Evolutionary conservation across 92 coral and sea anemone species (phyloP), one percentile per base, ranked within the genome.

Genomic region (Blastomussa wellsi): DNA sequence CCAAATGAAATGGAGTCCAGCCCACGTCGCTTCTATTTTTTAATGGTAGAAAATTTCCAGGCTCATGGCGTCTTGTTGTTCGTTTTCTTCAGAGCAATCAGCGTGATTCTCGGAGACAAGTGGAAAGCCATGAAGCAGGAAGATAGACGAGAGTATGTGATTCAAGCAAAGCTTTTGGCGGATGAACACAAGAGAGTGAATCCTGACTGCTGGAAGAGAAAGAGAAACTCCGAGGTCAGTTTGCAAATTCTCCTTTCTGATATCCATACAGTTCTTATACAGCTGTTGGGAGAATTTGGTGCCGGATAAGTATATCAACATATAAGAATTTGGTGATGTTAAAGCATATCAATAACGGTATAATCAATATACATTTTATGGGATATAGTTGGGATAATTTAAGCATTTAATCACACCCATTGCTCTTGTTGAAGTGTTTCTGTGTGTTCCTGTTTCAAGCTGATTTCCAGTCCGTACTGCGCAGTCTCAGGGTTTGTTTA

Each of bases 151-250:
- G 90, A 89, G 70, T 97, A 95, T 79, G 93, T 95, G 15, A 39
- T 83, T 32, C 92, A 95, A 86, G 99, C 99, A 7, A 97, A 97
- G 81, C 69, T 84, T 14, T 87, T 97, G 47, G 99, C 99, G 19
- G 99, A 97, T 62, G 99, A 97, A 65, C 98, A 97, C 85, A 97
- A 95, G 83, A 84, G 85, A 69, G 90, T 95, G 31, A 95, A 97
- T 68, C 99, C 99, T 0, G 99, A 97, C 85, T 97, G 99, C 71
- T 97, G 99, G 99, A 97, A 97, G 84, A 80, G 99, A 82, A 97
- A 97, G 55, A 92, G 99, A 64, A 86, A 83, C 82, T 85, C 88
- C 26, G 77, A 85, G 75, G 88, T 85, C 47, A 48, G 48, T 70
- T 17, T 6, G 35, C 44, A 70, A 70, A 36, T 70, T 38, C 28